Percentiles rank a stretch among this genome's conserved stretches.
These are phyloP conservation scores for Agrotis clavis DNA, from an alignment of 2,888 invertebrate species.

Conservation along the genomic window DNA sequence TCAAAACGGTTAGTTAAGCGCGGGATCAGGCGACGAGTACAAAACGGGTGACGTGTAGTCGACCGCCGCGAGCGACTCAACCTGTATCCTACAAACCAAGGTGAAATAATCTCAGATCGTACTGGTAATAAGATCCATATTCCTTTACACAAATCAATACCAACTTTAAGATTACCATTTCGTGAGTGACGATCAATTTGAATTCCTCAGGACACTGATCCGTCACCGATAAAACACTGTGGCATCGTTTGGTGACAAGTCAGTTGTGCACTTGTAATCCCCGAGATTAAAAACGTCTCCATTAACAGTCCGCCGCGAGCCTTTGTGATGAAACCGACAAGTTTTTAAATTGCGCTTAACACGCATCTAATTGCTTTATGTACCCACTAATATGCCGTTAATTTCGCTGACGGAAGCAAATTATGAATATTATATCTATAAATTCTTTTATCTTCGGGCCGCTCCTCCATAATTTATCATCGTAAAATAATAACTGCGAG, in stretches of 20 bases:
- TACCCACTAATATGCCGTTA: slow-evolving; percentile 74
- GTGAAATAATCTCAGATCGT: slow-evolving; percentile 27
- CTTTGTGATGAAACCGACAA: slow-evolving; percentile 64
- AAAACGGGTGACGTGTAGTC: slow-evolving; percentile 84
- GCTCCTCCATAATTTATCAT: slow-evolving; percentile 80
- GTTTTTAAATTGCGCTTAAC: slow-evolving; percentile 67
- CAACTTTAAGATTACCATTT: slow-evolving; percentile 68
- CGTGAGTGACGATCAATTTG: slow-evolving; percentile 82
- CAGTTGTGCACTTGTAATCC: slow-evolving; percentile 86
- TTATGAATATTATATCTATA: slow-evolving; percentile 80
- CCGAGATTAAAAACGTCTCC: slow-evolving; percentile 78
- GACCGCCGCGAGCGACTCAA: slow-evolving; percentile 68
- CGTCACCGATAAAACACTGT: slow-evolving; percentile 88
- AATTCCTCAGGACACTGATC: slow-evolving; percentile 89
- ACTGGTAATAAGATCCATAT: slow-evolving; percentile 66
- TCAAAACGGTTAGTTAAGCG: slow-evolving; percentile 90
- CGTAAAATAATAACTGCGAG: slow-evolving; percentile 81
- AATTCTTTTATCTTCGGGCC: slow-evolving; percentile 78
- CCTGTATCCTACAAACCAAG: slow-evolving; percentile 46
- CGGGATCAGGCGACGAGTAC: slow-evolving; percentile 87
- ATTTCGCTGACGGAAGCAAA: slow-evolving; percentile 77
- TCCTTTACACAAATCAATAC: slow-evolving; percentile 36
- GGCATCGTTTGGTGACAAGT: slow-evolving; percentile 88
- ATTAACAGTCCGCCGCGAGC: slow-evolving; percentile 71
- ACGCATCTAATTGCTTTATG: slow-evolving; percentile 73